A percentile compares a stretch with the other conserved stretches of the same genome.
phyloP scores from a whole-genome alignment of 1,140 invertebrate species.

The Chymomyza costata region DNA sequence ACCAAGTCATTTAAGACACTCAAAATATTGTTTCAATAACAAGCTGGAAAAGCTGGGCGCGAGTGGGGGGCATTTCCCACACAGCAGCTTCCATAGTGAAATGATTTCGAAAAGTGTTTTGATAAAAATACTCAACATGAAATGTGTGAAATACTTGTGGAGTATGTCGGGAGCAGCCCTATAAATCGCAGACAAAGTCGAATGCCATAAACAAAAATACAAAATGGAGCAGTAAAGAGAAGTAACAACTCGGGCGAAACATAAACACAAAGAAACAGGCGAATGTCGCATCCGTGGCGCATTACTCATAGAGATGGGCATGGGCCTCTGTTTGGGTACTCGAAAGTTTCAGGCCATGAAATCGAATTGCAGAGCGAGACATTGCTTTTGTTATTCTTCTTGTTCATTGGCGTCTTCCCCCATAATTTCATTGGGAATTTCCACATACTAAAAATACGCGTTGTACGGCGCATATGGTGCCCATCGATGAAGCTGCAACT shows the following conservation, averaged over 20 bases:
- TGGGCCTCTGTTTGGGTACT: too few species aligned
- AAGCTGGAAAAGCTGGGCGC: too few species aligned
- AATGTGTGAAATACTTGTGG: slow-evolving; percentile 29
- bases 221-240: not conserved
- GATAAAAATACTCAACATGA: slow-evolving; percentile 31
- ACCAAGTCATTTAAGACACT: too few species aligned
- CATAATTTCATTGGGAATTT: too few species aligned
- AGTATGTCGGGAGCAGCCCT: not conserved
- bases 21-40: too few species aligned
- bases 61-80: too few species aligned
- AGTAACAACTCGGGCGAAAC: not conserved
- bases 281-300: not conserved
- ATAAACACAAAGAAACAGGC: not conserved
- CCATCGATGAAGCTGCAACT: not conserved
- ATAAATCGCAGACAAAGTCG: slow-evolving; percentile 4
- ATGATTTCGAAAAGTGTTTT: slow-evolving; percentile 24
- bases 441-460: slow-evolving; percentile 34
- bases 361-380: too few species aligned
- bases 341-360: too few species aligned
- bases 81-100: too few species aligned
- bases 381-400: too few species aligned
- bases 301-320: slow-evolving; percentile 7
- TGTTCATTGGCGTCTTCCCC: too few species aligned
- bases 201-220: slow-evolving; percentile 25
- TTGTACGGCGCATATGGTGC: slow-evolving; percentile 21